These are phyloP conservation scores for Argya squamiceps DNA, from an alignment of 2,797 vertebrate species.

Conservation along the genomic window DNA sequence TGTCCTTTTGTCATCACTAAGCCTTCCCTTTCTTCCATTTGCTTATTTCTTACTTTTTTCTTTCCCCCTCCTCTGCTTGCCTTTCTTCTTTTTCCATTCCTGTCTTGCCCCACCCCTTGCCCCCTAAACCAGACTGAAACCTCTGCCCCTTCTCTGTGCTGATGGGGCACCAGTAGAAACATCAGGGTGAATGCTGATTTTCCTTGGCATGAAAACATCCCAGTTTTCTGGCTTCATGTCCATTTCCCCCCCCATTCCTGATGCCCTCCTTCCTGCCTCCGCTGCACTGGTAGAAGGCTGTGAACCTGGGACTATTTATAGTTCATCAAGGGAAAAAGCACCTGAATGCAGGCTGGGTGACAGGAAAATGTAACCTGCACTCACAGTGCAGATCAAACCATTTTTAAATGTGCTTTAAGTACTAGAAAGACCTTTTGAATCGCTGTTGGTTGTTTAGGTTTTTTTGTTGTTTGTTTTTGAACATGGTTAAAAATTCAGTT, in stretches of 20 bases:
- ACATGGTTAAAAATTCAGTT: background rate
- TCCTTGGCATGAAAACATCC: background rate
- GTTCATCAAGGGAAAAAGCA: background rate
- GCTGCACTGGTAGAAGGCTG: background rate
- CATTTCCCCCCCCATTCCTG: background rate
- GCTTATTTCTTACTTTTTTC: background rate
- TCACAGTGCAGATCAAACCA: background rate
- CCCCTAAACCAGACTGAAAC: background rate
- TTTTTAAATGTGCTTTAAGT: background rate
- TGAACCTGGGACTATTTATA: background rate
- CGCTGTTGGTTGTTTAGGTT: background rate
- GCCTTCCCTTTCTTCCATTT: background rate
- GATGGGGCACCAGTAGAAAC: background rate
- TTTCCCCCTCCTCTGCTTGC: background rate
- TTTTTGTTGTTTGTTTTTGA: background rate
- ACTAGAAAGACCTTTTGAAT: background rate
- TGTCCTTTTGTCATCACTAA: background rate
- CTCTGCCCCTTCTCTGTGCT: fast-evolving
- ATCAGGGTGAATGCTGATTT: background rate
- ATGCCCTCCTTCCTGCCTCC: background rate
- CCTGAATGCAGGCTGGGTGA: background rate
- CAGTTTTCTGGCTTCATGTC: background rate
- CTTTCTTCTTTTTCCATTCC: background rate
- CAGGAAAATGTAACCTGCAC: background rate
- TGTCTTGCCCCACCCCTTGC: background rate